These are phyloP conservation scores for Callinectes sapidus DNA, from an alignment of 2,888 invertebrate species.

Conservation along the genomic window DNA sequence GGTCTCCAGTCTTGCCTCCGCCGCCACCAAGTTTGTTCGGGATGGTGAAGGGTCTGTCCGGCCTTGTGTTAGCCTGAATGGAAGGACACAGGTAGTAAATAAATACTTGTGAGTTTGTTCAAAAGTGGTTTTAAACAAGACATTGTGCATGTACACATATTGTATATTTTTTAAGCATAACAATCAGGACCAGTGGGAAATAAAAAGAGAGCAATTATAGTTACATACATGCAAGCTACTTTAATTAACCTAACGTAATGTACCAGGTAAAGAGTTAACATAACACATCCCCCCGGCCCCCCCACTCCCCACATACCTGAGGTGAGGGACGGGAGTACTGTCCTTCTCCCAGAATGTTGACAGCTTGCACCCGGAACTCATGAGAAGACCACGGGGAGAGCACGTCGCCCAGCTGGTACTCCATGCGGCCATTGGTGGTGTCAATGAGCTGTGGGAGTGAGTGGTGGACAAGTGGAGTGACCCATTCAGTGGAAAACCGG, in stretches of 20 bases:
- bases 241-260: too few species aligned
- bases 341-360: conserved; percentile 80
- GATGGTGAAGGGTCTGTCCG: conserved; percentile 86
- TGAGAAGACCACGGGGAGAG: conserved; percentile 93
- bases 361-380: conserved; percentile 92
- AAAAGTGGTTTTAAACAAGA: not conserved
- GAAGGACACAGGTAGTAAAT: conserved; percentile 83
- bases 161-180: too few species aligned
- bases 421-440: conserved; percentile 66
- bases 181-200: too few species aligned
- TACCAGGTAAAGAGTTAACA: too few species aligned
- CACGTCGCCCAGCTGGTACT: conserved; percentile 80
- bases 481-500: not conserved
- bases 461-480: not conserved
- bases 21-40: conserved; percentile 88
- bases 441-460: conserved; percentile 74
- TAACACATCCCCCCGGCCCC: too few species aligned
- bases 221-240: too few species aligned
- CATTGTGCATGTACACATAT: not conserved
- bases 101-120: not conserved
- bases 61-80: conserved; percentile 88
- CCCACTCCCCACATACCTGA: conserved; percentile 47
- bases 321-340: conserved; percentile 72
- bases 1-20: conserved; percentile 95
- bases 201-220: too few species aligned